These are phyloP conservation scores for Orchesella cincta DNA, from an alignment of 1,140 invertebrate species.

Conservation along the genomic window DNA sequence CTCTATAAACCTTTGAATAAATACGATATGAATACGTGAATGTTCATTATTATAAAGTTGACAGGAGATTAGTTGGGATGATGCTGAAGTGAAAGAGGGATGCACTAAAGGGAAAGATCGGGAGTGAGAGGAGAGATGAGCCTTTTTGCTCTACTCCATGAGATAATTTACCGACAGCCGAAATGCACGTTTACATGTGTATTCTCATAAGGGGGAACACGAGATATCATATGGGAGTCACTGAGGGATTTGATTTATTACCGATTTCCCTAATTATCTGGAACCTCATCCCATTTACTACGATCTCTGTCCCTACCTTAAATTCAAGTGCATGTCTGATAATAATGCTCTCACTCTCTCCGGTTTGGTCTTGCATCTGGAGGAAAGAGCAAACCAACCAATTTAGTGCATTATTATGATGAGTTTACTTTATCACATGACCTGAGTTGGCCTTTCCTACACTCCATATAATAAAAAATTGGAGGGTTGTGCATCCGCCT, in stretches of 20 bases:
- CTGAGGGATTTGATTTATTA: conserved; percentile 51
- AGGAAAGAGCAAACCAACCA: neutral
- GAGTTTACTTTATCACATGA: conserved; percentile 21
- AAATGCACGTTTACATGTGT: neutral
- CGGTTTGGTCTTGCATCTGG: no score
- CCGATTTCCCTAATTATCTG: conserved; percentile 51
- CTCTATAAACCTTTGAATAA: no score
- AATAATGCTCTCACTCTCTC: neutral
- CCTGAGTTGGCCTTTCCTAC: conserved; percentile 6
- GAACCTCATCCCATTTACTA: conserved; percentile 50
- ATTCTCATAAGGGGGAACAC: conserved; percentile 21
- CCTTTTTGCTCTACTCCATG: no score
- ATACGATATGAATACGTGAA: no score
- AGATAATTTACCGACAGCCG: no score
- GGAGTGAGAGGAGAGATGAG: no score
- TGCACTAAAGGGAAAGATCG: no score
- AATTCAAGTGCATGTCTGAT: neutral
- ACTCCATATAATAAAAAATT: neutral
- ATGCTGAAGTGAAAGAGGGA: neutral
- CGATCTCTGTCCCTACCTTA: no score
- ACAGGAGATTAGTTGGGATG: neutral
- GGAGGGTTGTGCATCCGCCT: no score
- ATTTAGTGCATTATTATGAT: conserved; percentile 26
- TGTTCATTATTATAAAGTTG: neutral
- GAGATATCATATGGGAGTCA: conserved; percentile 43